phyloP scores from a whole-genome alignment of 2,113 vertebrate species.

The Phainopepla nitens region DNA sequence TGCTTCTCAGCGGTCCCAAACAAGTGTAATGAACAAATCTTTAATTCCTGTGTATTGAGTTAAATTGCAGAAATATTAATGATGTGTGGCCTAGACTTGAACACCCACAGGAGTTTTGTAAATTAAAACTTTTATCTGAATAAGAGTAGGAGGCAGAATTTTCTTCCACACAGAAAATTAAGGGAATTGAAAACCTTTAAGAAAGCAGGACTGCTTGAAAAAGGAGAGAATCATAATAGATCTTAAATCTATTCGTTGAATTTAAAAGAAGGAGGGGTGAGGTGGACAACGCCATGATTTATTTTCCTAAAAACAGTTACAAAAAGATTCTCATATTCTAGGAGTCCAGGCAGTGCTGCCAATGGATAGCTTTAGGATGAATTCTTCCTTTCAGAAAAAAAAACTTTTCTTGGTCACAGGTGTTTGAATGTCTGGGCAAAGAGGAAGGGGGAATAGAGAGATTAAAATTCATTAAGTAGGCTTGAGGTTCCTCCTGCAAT shows the following conservation, averaged over 20 bases:
- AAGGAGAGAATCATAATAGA: not conserved
- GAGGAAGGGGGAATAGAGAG: not conserved
- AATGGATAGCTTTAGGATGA: not conserved
- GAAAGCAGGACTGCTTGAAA: not conserved
- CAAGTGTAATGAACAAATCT: not conserved
- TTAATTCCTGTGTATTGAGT: not conserved
- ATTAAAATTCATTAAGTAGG: not conserved
- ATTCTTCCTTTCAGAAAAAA: not conserved
- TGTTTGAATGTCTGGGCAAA: not conserved
- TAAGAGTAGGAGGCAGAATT: not conserved
- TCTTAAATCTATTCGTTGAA: not conserved
- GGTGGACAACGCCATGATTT: not conserved
- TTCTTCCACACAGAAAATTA: not conserved
- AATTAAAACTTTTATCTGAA: slow-evolving; percentile 24
- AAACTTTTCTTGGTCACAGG: not conserved
- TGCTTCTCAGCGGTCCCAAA: not conserved
- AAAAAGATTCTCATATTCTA: not conserved
- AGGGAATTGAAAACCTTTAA: not conserved
- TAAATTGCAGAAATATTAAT: slow-evolving; percentile 9
- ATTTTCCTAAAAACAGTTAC: not conserved
- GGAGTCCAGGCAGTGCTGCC: not conserved
- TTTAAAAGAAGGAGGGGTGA: not conserved
- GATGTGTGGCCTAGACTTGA: not conserved
- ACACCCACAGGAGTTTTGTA: not conserved
- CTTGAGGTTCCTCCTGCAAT: not conserved